Percentiles rank a stretch among this genome's conserved stretches.
Evolutionary conservation across 2,113 vertebrate species (phyloP).

Genomic region (Micronisus gabar): DNA sequence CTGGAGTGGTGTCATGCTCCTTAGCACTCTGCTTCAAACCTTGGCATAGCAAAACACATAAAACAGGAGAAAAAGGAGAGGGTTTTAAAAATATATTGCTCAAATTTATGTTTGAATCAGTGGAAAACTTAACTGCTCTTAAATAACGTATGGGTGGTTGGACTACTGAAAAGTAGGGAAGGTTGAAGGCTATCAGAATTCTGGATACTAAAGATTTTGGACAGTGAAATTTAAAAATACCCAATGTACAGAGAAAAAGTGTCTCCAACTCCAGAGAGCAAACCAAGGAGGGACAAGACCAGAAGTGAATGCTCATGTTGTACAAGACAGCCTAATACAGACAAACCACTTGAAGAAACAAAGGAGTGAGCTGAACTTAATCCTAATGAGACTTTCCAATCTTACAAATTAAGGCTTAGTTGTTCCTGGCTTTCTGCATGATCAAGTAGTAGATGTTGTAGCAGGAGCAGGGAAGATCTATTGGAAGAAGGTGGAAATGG

Average conservation of each 20-base stretch:
- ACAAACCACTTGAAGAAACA: background rate
- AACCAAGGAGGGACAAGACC: background rate
- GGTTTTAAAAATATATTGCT: background rate
- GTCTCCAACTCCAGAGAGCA: background rate
- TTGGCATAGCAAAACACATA: background rate
- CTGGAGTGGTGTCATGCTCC: background rate
- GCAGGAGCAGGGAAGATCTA: background rate
- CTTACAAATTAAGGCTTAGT: accelerated
- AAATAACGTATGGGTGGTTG: background rate
- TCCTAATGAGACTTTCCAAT: background rate
- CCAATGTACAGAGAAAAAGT: background rate
- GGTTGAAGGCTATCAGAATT: background rate
- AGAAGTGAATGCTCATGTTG: background rate
- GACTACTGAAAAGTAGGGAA: background rate
- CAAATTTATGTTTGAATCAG: background rate
- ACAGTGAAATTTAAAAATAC: background rate
- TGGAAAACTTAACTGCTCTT: background rate
- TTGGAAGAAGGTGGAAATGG: background rate
- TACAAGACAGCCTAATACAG: background rate
- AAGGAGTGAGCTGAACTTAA: background rate
- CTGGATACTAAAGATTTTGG: background rate
- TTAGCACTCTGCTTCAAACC: background rate
- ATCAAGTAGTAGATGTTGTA: background rate
- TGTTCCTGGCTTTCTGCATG: background rate
- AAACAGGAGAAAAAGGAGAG: background rate